Percentiles rank a stretch among this genome's conserved stretches.
Conservation (phyloP, 1,140 invertebrate genomes). For the Pseudoatta argentina region DNA sequence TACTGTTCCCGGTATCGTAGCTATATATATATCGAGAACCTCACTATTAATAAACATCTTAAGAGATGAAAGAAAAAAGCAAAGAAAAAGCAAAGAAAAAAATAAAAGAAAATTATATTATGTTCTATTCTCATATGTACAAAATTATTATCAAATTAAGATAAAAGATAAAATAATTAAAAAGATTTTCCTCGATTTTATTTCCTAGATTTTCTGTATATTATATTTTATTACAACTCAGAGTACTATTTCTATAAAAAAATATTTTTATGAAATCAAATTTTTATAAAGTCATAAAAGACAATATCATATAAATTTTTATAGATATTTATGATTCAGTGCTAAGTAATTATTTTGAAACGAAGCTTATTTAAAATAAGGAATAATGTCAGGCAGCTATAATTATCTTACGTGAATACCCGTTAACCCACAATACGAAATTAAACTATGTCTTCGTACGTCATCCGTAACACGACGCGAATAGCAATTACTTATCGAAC, state of each 20-base stretch:
- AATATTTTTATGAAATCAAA: not conserved
- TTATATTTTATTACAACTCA: not conserved
- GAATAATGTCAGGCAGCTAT: not conserved
- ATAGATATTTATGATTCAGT: not conserved
- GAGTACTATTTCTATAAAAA: not conserved
- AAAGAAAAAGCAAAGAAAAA: not conserved
- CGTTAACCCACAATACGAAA: constrained; percentile 58
- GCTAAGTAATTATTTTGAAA: not conserved
- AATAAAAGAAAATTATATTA: not conserved
- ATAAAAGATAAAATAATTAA: not conserved
- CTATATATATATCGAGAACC: not conserved
- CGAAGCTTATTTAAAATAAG: constrained; percentile 11
- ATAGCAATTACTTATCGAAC: constrained; percentile 55
- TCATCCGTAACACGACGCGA: constrained; percentile 51
- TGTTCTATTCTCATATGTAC: not conserved
- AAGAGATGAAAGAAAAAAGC: not conserved
- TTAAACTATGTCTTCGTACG: constrained; percentile 59
- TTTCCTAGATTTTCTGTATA: not conserved
- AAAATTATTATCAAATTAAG: not conserved
- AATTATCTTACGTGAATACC: constrained; percentile 35
- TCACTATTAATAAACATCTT: not conserved
- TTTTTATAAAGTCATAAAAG: not conserved
- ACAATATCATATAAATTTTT: not conserved
- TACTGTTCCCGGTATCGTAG: not conserved
- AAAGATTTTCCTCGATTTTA: not conserved